phyloP scores from a whole-genome alignment of 2,797 vertebrate species.

The Cossypha niveicapilla region DNA sequence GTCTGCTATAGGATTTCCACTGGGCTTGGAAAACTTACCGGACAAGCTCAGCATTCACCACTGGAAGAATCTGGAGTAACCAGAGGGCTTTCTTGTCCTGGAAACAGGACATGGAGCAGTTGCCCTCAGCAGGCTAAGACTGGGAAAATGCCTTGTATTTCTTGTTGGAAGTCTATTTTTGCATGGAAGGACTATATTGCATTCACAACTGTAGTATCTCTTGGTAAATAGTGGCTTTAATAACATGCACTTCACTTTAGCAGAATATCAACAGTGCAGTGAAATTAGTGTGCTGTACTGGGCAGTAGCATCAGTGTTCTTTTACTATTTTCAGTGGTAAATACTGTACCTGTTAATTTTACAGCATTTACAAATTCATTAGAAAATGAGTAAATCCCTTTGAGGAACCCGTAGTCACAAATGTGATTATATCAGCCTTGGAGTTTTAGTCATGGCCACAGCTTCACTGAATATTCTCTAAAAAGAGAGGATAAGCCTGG shows the following conservation, averaged over 20 bases:
- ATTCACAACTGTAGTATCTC: neutral
- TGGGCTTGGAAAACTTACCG: neutral
- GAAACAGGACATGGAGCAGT: constrained; percentile 30
- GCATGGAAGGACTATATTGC: neutral
- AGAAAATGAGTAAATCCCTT: neutral
- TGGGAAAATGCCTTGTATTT: constrained; percentile 26
- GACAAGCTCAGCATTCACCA: constrained; percentile 47
- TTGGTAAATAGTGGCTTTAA: constrained; percentile 24
- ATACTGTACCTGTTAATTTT: neutral
- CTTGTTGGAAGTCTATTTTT: constrained; percentile 25
- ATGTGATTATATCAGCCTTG: neutral
- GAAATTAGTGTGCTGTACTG: neutral
- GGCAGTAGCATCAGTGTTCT: neutral
- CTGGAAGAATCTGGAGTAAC: neutral
- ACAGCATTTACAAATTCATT: neutral
- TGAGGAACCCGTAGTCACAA: neutral
- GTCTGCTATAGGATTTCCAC: constrained; percentile 34
- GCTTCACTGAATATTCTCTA: neutral
- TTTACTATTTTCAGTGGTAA: neutral
- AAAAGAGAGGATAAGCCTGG: neutral
- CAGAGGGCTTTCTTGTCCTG: constrained; percentile 42
- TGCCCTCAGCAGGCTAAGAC: neutral
- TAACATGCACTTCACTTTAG: neutral
- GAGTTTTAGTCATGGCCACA: neutral
- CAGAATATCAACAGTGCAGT: neutral